Conservation (phyloP, 2,888 invertebrate genomes). For the Orchesellides sinensis region DNA sequence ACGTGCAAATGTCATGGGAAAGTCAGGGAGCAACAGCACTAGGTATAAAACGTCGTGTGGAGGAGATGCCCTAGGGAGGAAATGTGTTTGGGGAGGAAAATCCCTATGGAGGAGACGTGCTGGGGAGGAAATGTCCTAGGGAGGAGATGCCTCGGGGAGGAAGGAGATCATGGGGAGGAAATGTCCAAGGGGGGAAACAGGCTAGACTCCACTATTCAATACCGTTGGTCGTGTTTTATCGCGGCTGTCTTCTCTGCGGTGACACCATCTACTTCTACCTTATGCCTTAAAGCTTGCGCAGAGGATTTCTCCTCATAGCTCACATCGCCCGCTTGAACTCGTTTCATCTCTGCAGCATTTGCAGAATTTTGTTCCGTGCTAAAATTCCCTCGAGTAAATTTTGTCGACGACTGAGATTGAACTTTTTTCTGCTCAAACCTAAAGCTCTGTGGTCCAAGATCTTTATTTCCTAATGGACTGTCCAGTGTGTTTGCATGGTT, state of each 20-base stretch:
- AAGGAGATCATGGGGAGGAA: too few species aligned
- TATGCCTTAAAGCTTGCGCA: constrained; percentile 86
- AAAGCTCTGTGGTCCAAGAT: constrained; percentile 68
- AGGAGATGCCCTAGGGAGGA: too few species aligned
- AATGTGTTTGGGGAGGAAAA: too few species aligned
- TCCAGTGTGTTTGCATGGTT: constrained; percentile 71
- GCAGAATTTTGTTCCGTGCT: constrained; percentile 88
- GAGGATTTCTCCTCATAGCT: constrained; percentile 83
- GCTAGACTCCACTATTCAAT: too few species aligned
- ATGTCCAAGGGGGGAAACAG: too few species aligned
- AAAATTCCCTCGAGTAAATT: constrained; percentile 87
- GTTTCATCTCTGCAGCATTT: constrained; percentile 84
- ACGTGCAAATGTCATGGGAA: too few species aligned
- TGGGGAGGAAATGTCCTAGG: too few species aligned
- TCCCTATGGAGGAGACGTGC: too few species aligned
- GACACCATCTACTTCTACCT: constrained; percentile 89
- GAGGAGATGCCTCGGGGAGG: too few species aligned
- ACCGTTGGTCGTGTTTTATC: constrained; percentile 83
- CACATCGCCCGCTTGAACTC: constrained; percentile 88
- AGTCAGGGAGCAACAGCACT: too few species aligned
- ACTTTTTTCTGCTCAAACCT: constrained; percentile 87
- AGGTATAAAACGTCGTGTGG: too few species aligned
- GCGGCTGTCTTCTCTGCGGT: constrained; percentile 91
- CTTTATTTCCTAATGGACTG: constrained; percentile 53
- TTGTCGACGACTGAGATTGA: constrained; percentile 86